phyloP scores from a whole-genome alignment of 1,140 invertebrate species.

The Cryptotermes secundus region DNA sequence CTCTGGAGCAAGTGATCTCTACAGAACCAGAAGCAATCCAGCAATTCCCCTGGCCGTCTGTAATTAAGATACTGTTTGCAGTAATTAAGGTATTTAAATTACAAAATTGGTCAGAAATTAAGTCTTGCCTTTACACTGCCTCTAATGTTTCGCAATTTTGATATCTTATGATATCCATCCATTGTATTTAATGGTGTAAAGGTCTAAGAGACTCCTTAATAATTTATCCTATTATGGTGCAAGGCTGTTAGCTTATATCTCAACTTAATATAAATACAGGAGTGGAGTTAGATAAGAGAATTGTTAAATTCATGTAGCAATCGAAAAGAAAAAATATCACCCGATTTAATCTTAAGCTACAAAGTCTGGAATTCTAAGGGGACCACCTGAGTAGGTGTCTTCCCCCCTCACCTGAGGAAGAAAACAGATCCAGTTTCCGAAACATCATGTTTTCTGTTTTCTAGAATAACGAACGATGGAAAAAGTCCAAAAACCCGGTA shows the following conservation, averaged over 20 bases:
- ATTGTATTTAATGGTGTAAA: not conserved
- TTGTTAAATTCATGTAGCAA: too few relatives aligned
- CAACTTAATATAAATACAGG: not conserved
- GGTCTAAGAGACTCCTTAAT: not conserved
- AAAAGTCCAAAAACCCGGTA: too few relatives aligned
- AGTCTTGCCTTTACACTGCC: not conserved
- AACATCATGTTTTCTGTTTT: too few relatives aligned
- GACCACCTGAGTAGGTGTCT: too few relatives aligned
- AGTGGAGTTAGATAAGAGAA: not conserved
- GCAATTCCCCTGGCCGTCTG: not conserved
- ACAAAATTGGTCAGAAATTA: not conserved
- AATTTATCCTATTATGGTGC: not conserved
- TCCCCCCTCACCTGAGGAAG: too few relatives aligned
- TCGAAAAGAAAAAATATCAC: too few relatives aligned
- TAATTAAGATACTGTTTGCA: not conserved
- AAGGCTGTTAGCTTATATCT: not conserved
- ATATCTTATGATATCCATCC: not conserved
- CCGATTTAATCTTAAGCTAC: too few relatives aligned
- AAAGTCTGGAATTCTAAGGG: too few relatives aligned
- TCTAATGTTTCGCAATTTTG: constrained; percentile 11
- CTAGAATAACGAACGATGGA: too few relatives aligned
- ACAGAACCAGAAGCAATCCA: too few relatives aligned
- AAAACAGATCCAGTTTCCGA: too few relatives aligned
- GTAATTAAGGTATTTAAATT: constrained; percentile 6
- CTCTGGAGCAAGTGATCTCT: too few relatives aligned